Evolutionary conservation across 2,113 vertebrate species (phyloP).

Genomic region (Dendropsophus ebraccatus): DNA sequence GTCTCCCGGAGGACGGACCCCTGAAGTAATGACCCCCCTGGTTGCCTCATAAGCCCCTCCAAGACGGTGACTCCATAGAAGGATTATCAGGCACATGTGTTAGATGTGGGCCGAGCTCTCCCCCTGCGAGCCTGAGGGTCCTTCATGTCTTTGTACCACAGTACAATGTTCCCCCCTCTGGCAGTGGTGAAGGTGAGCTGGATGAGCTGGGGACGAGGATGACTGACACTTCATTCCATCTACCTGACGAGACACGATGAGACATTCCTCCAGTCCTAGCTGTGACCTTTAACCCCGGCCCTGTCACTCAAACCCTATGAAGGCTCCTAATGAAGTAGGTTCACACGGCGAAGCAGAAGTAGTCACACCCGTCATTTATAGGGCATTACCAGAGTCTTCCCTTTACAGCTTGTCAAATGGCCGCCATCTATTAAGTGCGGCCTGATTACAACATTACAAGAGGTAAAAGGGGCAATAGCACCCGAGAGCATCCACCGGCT

Average conservation of each 20-base stretch:
- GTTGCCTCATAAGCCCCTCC: neutral
- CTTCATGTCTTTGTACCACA: neutral
- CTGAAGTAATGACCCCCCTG: constrained; percentile 6
- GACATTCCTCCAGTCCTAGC: constrained; percentile 33
- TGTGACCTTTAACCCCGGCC: constrained; percentile 19
- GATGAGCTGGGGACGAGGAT: constrained; percentile 18
- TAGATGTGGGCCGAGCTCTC: neutral
- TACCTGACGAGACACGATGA: constrained; percentile 42
- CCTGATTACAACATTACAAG: no score
- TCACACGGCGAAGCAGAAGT: neutral
- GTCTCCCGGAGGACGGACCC: neutral
- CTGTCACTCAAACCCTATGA: neutral
- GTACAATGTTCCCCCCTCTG: neutral
- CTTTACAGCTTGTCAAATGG: no score
- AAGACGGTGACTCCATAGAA: neutral
- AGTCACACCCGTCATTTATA: neutral
- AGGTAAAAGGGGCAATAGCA: no score
- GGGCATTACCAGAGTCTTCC: neutral
- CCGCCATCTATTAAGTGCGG: no score
- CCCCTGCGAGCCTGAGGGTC: constrained; percentile 44
- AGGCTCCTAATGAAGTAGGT: neutral
- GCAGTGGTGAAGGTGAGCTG: constrained; percentile 23
- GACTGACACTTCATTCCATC: constrained; percentile 44
- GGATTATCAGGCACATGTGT: constrained; percentile 40
- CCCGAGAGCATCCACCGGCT: no score